Evolutionary conservation across 2,797 vertebrate genomes (phyloP), one percentile per base, ranked within the genome.

Genomic region (Mallotus villosus): DNA sequence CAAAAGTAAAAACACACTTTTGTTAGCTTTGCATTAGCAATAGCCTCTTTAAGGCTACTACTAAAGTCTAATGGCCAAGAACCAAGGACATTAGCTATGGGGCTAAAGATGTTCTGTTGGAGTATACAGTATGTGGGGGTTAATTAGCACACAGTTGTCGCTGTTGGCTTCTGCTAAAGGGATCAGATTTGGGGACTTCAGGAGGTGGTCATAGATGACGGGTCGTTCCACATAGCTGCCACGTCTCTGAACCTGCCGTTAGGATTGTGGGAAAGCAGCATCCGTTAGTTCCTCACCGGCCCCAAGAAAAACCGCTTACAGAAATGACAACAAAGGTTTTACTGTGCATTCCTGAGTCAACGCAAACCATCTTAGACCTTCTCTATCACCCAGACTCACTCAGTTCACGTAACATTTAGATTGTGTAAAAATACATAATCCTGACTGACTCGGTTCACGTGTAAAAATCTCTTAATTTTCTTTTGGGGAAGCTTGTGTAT

Each of bases 221-320:
- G 91, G 85, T 93, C 93, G 89, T 86, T 94, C 93, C 92, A 93
- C 92, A 93, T 92, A 86, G 91, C 91, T 72, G 93, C 91, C 90
- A 93, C 90, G 79, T 94, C 92, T 89, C 92, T 93, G 92, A 93
- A 93, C 92, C 92, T 94, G 92, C 87, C 89, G 81, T 82, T 83
- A 86, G 84, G 90, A 89, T 84, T 87, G 81, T 87, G 81, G 90
- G 85, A 92, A 89, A 91, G 90, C 84, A 90, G 84, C 75, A 91
- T 60, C 74, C 83, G 81, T 92, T 91, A 92, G 90, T 90, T 82
- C 78, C 59, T 78, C 74, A 82, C 74, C 12, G 12, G 53, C 70
- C 65, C 32, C 75, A 63, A 82, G 37, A 82, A 85, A 85, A 82
- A 62, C 63, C 67, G 72, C 5, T 16, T 62, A 84, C 74, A 74